These are phyloP conservation scores for Microplitis demolitor DNA, from an alignment of 1,140 invertebrate species.

Conservation along the genomic window DNA sequence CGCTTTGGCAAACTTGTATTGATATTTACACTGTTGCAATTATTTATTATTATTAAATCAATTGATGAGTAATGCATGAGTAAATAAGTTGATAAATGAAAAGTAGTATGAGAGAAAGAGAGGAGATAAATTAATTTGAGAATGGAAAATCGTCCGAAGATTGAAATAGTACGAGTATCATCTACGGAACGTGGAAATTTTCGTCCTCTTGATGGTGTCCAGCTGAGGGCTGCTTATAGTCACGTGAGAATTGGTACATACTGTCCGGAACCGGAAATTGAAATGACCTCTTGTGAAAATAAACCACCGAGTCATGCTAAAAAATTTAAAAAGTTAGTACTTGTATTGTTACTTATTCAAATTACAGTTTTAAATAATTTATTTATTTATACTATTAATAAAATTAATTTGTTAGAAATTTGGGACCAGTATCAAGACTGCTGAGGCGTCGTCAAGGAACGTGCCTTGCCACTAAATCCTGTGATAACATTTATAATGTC, in stretches of 20 bases:
- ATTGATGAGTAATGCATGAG: neutral
- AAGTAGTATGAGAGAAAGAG: constrained; percentile 14
- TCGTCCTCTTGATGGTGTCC: constrained; percentile 55
- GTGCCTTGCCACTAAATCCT: constrained; percentile 58
- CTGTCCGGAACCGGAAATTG: constrained; percentile 49
- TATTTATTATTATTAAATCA: neutral
- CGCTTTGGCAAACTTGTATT: neutral
- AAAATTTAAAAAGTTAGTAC: constrained; percentile 55
- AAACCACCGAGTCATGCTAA: constrained; percentile 44
- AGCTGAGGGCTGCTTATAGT: constrained; percentile 52
- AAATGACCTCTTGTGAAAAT: constrained; percentile 35
- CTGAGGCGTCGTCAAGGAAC: constrained; percentile 55
- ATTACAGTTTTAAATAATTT: neutral
- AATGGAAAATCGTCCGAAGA: constrained; percentile 49
- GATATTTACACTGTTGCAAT: neutral
- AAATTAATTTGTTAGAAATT: constrained; percentile 43
- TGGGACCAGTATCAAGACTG: constrained; percentile 60
- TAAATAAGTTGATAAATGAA: neutral
- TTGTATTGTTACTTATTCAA: neutral
- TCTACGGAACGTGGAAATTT: constrained; percentile 53
- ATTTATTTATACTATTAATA: neutral
- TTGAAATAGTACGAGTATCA: constrained; percentile 55
- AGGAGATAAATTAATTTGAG: neutral
- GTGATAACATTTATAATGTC: constrained; percentile 61
- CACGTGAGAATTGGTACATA: constrained; percentile 56